phyloP scores from a whole-genome alignment of 1,140 invertebrate genomes.

The Pseudoatta argentina region DNA sequence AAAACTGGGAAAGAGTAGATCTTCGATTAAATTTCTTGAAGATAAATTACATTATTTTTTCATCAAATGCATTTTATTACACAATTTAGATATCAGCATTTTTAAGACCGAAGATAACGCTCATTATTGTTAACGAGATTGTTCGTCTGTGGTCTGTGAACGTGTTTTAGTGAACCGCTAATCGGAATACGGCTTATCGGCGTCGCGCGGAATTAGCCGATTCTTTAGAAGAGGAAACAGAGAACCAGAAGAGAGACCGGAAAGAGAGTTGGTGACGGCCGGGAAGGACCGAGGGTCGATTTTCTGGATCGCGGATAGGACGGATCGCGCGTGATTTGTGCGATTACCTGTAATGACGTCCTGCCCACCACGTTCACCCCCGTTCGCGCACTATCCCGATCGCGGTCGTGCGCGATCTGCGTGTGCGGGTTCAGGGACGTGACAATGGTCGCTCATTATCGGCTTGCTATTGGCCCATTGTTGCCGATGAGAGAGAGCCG shows the following conservation, averaged over 20 bases:
- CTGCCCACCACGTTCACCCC: slow-evolving; percentile 38
- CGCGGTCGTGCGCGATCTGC: slow-evolving; percentile 80
- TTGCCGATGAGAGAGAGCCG: slow-evolving; percentile 84
- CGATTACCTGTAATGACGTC: slow-evolving; percentile 84
- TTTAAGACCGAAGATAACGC: background rate
- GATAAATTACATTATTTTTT: background rate
- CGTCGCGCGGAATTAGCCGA: slow-evolving; percentile 7
- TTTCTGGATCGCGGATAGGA: slow-evolving; percentile 79
- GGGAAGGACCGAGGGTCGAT: slow-evolving; percentile 66
- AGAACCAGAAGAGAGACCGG: slow-evolving; percentile 44
- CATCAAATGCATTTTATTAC: background rate
- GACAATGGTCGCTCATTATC: slow-evolving; percentile 85
- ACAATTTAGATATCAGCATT: background rate
- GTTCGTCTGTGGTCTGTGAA: background rate
- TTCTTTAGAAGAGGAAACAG: background rate
- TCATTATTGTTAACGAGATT: background rate
- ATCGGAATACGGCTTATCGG: slow-evolving; percentile 13
- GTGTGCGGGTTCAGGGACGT: slow-evolving; percentile 79
- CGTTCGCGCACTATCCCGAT: slow-evolving; percentile 52
- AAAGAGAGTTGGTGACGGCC: slow-evolving; percentile 43
- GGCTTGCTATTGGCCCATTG: slow-evolving; percentile 85
- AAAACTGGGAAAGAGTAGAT: background rate
- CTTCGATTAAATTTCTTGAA: background rate
- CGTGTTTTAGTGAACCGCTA: background rate
- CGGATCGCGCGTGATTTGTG: slow-evolving; percentile 79